Evolutionary conservation across 2,888 invertebrate species (phyloP), one percentile per base, ranked within the genome.

Genomic region (Euproctis similis): DNA sequence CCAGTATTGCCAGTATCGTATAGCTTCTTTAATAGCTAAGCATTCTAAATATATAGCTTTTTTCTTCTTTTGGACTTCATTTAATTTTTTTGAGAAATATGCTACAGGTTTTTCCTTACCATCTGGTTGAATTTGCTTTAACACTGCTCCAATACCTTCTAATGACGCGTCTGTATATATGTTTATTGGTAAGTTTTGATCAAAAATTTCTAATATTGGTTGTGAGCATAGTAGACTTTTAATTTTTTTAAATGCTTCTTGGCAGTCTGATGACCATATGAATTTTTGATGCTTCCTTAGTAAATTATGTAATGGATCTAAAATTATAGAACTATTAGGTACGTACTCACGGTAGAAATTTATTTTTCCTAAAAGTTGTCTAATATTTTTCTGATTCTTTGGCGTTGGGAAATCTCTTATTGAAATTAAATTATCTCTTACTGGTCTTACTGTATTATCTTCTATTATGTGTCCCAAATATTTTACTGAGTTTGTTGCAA

Each of bases 271-370:
- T 11, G 42, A 11, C 50, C 48, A 51, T 14, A 19, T 28, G 31
- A 52, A 47, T 8, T 23, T 30, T 31, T 38, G 28, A 7, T 28
- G 16, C 43, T 54, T 52, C 26, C 46, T 42, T 1, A 51, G 14
- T 13, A 53, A 29, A 11, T 46, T 47, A 33, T 52, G 48, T 4
- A 49, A n/a, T n/a, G n/a, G n/a, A n/a, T n/a, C n/a, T n/a, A n/a
- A n/a, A n/a, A n/a, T n/a, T n/a, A n/a, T n/a, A 20, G 45, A 17
- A 4, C 7, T 36, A 1, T 34, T 46, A 34, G 50, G n/a, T n/a
- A n/a, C n/a, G n/a, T n/a, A n/a, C n/a, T n/a, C n/a, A n/a, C n/a
- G n/a, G n/a, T n/a, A n/a, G n/a, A n/a, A n/a, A n/a, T n/a, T n/a
- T n/a, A n/a, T n/a, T n/a, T n/a, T n/a, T n/a, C n/a, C n/a, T n/a